Evolutionary conservation across 2,113 vertebrate species (phyloP).

Genomic region (Muntiacus reevesi): DNA sequence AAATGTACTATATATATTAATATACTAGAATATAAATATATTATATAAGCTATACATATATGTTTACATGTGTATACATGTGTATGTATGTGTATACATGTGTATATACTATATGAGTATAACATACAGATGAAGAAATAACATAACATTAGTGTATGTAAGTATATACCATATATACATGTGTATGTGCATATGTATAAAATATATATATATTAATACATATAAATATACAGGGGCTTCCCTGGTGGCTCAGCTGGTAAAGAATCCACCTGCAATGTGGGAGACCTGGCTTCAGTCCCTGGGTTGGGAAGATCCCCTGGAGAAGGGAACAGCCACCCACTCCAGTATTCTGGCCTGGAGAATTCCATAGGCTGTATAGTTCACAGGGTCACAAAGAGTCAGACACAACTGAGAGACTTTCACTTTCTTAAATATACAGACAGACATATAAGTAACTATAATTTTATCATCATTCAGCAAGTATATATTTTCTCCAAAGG

Average conservation of each 20-base stretch:
- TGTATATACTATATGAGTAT: neutral
- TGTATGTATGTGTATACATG: neutral
- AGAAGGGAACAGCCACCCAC: neutral
- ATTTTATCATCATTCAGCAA: neutral
- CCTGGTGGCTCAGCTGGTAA: neutral
- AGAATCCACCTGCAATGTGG: neutral
- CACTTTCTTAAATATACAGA: neutral
- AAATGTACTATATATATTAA: neutral
- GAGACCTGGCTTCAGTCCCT: neutral
- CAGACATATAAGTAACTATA: neutral
- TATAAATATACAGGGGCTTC: neutral
- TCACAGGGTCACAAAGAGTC: neutral
- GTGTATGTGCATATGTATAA: neutral
- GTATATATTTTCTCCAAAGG: neutral
- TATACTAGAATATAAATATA: neutral
- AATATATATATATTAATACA: neutral
- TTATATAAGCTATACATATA: neutral
- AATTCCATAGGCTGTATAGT: neutral
- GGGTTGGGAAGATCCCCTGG: neutral
- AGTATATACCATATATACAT: neutral
- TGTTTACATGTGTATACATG: neutral
- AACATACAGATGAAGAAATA: neutral
- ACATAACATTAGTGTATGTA: no score
- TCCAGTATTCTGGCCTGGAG: neutral
- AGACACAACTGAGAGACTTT: neutral